These are phyloP conservation scores for Ctenosaura bakeri DNA, from an alignment of 2,797 vertebrate species.

Conservation along the genomic window DNA sequence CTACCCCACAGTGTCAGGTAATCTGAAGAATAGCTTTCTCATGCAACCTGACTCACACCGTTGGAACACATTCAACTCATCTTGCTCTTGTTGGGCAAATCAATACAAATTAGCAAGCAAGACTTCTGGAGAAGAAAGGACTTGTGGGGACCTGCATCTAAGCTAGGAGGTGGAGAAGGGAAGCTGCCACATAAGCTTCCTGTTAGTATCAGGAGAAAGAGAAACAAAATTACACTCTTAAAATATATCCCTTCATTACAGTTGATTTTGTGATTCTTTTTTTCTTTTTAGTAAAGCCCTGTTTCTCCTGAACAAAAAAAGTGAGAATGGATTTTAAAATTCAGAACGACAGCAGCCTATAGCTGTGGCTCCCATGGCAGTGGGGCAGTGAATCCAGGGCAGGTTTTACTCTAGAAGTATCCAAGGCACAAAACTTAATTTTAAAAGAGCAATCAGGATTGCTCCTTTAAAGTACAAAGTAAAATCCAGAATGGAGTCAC, in stretches of 20 bases:
- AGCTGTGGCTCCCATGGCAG: too few relatives aligned
- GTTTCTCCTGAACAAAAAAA: not conserved
- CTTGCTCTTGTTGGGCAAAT: not conserved
- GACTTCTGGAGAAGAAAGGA: not conserved
- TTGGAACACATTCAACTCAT: not conserved
- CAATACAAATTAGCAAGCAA: not conserved
- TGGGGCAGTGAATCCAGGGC: too few relatives aligned
- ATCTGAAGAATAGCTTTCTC: not conserved
- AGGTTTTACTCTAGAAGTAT: too few relatives aligned
- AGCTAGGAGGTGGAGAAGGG: not conserved
- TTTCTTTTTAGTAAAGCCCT: not conserved
- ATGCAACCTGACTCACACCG: slow-evolving; percentile 17
- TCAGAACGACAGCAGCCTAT: not conserved
- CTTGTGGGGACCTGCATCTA: not conserved
- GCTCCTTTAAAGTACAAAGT: too few relatives aligned
- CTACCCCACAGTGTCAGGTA: not conserved
- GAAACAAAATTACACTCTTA: not conserved
- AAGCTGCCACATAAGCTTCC: not conserved
- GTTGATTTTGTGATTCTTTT: not conserved
- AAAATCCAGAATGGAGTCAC: too few relatives aligned
- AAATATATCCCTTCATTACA: not conserved
- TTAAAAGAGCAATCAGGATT: too few relatives aligned
- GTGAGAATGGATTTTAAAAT: not conserved
- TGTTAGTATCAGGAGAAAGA: not conserved
- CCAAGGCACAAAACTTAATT: too few relatives aligned